Percentiles rank a stretch among this genome's conserved stretches.
These are phyloP conservation scores for Mesorhabditis spiculigera DNA, from an alignment of 2,888 invertebrate genomes.

Conservation along the genomic window DNA sequence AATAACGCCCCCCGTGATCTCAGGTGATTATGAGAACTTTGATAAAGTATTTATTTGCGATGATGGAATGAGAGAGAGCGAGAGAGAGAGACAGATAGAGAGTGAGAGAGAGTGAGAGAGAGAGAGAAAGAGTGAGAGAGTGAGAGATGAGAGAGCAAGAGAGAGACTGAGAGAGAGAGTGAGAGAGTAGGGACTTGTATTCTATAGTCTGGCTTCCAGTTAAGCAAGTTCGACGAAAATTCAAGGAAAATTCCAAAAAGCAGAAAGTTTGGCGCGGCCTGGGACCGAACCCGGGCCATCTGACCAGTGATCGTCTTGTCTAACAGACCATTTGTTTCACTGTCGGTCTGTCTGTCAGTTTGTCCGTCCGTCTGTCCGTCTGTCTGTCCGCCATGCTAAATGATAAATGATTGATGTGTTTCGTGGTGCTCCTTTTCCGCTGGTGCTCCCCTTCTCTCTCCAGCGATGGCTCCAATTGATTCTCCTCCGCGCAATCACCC, in stretches of 20 bases:
- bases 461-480: neutral
- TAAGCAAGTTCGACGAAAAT: neutral
- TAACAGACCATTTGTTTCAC: no score
- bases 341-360: no score
- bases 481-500: neutral
- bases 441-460: neutral
- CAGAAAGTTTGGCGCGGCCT: no score
- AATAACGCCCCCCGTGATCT: neutral
- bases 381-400: constrained; percentile 5
- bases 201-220: neutral
- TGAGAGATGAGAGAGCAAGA: neutral
- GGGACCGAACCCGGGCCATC: neutral
- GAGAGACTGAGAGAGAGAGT: neutral
- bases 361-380: neutral
- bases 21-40: neutral
- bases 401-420: neutral
- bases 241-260: neutral
- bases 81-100: no score
- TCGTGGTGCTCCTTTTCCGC: neutral
- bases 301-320: neutral
- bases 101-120: no score
- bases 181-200: neutral
- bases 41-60: neutral
- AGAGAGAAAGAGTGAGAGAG: neutral
- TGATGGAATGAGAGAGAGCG: no score